phyloP scores from a whole-genome alignment of 2,888 invertebrate species.

The Poecilobothrus nobilitatus region DNA sequence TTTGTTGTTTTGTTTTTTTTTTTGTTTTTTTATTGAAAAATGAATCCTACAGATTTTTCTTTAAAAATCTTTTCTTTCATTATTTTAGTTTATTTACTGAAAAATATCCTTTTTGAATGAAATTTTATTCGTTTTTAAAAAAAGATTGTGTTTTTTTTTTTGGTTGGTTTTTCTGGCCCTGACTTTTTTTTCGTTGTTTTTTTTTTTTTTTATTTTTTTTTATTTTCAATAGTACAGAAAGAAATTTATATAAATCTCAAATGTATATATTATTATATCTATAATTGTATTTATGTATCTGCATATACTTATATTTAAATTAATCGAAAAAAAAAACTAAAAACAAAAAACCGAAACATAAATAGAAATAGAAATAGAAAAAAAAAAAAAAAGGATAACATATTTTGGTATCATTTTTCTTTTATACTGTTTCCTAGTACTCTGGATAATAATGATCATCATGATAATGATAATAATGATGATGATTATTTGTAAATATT shows the following conservation, averaged over 20 bases:
- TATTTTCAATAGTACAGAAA: background rate
- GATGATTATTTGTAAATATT: slow-evolving; percentile 1
- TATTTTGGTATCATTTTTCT: background rate
- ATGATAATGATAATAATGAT: background rate
- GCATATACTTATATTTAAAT: background rate
- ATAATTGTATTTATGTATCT: too few relatives aligned
- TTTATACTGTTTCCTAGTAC: background rate
- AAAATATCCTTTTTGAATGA: background rate
- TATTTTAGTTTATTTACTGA: background rate
- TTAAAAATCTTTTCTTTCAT: background rate
- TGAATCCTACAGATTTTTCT: background rate
- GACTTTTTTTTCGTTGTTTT: background rate
- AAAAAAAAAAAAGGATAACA: background rate
- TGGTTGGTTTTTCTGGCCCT: too few relatives aligned
- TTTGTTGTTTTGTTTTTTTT: too few relatives aligned
- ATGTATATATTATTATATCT: too few relatives aligned
- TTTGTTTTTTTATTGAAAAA: background rate
- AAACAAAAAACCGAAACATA: background rate
- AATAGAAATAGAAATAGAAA: too few relatives aligned
- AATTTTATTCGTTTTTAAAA: too few relatives aligned
- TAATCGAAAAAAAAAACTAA: background rate
- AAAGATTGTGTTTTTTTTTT: too few relatives aligned
- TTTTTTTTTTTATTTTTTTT: background rate
- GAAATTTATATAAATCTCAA: too few relatives aligned
- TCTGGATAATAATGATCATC: background rate